A percentile compares a stretch with the other conserved stretches of the same genome.
These are phyloP conservation scores for Diplolepis rosae DNA, from an alignment of 2,888 invertebrate species.

Conservation along the genomic window DNA sequence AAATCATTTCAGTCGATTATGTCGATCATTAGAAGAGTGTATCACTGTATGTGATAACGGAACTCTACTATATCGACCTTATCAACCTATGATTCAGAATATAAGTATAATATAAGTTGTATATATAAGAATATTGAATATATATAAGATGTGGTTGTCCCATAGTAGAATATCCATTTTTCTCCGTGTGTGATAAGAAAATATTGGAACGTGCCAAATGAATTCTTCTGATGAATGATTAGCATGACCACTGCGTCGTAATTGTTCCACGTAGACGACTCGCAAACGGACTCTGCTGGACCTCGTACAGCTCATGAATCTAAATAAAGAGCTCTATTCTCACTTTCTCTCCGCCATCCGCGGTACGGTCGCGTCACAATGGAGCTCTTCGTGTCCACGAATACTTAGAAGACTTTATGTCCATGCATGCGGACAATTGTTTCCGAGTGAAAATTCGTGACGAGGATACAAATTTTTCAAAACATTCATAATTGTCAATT, in stretches of 20 bases:
- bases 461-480: slow-evolving; percentile 22
- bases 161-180: too few species aligned
- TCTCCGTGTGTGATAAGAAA: too few species aligned
- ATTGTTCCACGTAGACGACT: slow-evolving; percentile 58
- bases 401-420: slow-evolving; percentile 32
- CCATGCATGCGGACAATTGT: slow-evolving; percentile 23
- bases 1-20: too few species aligned
- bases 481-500: slow-evolving; percentile 16
- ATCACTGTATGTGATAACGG: too few species aligned
- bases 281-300: slow-evolving; percentile 42
- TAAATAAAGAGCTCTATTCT: slow-evolving; percentile 25
- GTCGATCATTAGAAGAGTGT: too few species aligned
- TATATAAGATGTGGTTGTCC: too few species aligned
- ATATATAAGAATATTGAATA: too few species aligned
- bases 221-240: slow-evolving; percentile 49
- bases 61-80: too few species aligned
- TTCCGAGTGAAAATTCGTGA: slow-evolving; percentile 29
- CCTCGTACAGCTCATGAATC: slow-evolving; percentile 26
- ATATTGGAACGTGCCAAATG: background rate
- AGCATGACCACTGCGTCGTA: slow-evolving; percentile 61
- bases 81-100: too few species aligned
- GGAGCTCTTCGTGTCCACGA: slow-evolving; percentile 33
- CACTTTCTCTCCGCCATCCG: slow-evolving; percentile 21
- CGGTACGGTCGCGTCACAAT: slow-evolving; percentile 37
- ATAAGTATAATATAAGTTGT: too few species aligned